These are phyloP conservation scores for Lycocorax pyrrhopterus DNA, from an alignment of 2,113 vertebrate species.

Conservation along the genomic window DNA sequence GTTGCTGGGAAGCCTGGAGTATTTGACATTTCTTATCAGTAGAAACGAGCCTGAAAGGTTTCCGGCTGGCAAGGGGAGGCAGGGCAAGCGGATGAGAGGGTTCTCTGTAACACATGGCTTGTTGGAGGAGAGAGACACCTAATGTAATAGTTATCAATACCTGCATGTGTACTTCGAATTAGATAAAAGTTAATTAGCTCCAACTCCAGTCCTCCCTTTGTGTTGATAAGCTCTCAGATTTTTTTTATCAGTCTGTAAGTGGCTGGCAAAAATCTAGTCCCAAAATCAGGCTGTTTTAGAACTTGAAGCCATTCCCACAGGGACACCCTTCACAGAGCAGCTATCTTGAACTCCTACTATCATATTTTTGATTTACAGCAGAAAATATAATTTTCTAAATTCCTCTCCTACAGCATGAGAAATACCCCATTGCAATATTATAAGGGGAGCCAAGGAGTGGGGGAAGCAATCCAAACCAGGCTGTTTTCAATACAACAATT, in stretches of 20 bases:
- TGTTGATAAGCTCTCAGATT: background rate
- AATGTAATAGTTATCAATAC: background rate
- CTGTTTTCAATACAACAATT: background rate
- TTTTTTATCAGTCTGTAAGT: background rate
- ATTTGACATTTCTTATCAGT: background rate
- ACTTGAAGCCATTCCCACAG: background rate
- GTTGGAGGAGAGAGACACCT: background rate
- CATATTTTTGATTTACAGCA: background rate
- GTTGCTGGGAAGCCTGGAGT: background rate
- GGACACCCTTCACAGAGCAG: background rate
- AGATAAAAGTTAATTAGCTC: slow-evolving; percentile 37
- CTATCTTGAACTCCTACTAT: background rate
- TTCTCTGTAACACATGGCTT: background rate
- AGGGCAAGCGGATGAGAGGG: rapidly evolving
- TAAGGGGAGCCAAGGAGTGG: too few relatives aligned
- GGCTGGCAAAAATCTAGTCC: background rate
- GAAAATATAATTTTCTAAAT: background rate
- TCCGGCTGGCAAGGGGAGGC: background rate
- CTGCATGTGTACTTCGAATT: background rate
- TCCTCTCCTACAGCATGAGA: background rate
- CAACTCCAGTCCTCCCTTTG: background rate
- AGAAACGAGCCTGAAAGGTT: background rate
- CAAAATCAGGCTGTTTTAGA: background rate
- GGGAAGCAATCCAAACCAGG: background rate
- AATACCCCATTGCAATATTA: background rate